Evolutionary conservation across 2,888 invertebrate species (phyloP), one percentile per base, ranked within the genome.

Genomic region (Amblyteles armatorius): DNA sequence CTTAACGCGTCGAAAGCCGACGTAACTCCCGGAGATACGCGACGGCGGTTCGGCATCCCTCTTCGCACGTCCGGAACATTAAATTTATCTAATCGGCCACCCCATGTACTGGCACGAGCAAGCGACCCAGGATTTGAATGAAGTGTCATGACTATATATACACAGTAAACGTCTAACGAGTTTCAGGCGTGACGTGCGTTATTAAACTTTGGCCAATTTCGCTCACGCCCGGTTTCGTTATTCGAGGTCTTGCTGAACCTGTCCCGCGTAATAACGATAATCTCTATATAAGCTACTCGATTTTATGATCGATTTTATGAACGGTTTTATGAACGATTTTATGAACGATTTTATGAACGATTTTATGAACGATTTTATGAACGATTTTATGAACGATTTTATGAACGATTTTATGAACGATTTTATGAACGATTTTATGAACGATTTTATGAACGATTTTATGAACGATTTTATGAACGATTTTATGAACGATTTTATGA

Each of bases 81-180:
- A 50, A 81, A 69, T 76, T 76, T 69, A 40, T 11, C 60, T 71
- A 60, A 82, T 82, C 69, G 19, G 40, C 52, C 22, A 72, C 65
- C 55, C 29, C 40, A 11, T 50, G 68, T 13, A 26, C 50, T 9
- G n/a, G 29, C 11, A 63, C 50, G 50, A 33, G 33, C 19, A 57
- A 52, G 55, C 29, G 44, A 48, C 26, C 19, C 67, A 33, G 72
- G 55, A 78, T 57, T 40, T 26, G 19, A 22, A 78, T 78, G 57
- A 57, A 78, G 78, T 67, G 71, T 57, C 55, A 67, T 57, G 48
- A 22, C 57, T 11, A 44, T 78, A 33, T 60, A 57, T 67, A 55
- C 60, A 72, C 40, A 73, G 26, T 19, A 48, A 60, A 16, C 57
- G 36, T 63, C 19, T 29, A 48, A 57, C 71, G 77, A 77, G 63